phyloP scores from a whole-genome alignment of 2,888 invertebrate genomes.

The Drosophila mettleri region DNA sequence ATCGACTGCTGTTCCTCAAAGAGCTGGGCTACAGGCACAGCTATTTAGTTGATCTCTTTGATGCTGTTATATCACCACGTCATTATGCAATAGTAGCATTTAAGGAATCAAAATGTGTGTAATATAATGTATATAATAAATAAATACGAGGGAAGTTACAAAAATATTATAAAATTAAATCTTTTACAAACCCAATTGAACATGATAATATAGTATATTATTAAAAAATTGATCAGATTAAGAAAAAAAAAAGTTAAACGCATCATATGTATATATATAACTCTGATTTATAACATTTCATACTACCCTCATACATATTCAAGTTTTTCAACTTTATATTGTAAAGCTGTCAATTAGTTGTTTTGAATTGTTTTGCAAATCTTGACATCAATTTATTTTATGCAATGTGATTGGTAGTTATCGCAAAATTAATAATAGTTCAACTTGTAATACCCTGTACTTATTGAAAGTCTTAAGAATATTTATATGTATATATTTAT shows the following conservation, averaged over 20 bases:
- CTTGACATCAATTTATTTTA: neutral
- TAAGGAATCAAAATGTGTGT: constrained; percentile 37
- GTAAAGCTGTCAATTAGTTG: neutral
- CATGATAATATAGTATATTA: too few relatives aligned
- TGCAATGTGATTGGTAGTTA: neutral
- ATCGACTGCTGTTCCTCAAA: constrained; percentile 91
- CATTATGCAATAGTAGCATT: constrained; percentile 81
- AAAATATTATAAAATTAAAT: neutral
- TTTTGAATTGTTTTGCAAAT: neutral
- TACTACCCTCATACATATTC: neutral
- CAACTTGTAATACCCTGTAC: neutral
- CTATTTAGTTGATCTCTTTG: constrained; percentile 91
- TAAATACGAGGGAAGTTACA: neutral
- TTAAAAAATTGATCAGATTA: too few relatives aligned
- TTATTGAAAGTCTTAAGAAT: neutral
- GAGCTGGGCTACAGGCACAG: constrained; percentile 88
- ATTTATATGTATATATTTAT: neutral
- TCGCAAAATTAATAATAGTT: neutral
- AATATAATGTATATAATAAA: neutral
- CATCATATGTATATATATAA: neutral
- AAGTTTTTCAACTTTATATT: neutral
- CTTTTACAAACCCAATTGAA: too few relatives aligned
- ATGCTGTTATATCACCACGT: constrained; percentile 93
- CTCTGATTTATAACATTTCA: neutral
- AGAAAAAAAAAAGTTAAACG: too few relatives aligned